A percentile compares a stretch with the other conserved stretches of the same genome.
phyloP scores from a whole-genome alignment of 2,888 invertebrate genomes.

The Napeogenes inachia region DNA sequence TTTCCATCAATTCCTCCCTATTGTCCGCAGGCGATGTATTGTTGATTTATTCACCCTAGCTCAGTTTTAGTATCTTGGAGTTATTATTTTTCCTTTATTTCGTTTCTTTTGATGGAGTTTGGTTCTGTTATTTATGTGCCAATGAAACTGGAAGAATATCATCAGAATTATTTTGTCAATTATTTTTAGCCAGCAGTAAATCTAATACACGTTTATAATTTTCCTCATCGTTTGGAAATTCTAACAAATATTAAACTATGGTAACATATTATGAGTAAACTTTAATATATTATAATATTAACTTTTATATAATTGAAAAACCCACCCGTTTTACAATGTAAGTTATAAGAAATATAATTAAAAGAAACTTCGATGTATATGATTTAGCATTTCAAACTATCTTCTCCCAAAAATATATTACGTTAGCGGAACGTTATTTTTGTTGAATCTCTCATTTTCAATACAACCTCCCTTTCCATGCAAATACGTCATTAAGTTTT shows the following conservation, averaged over 20 bases:
- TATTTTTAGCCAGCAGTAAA: too few species aligned
- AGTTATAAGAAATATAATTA: too few species aligned
- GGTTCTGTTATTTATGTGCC: constrained; percentile 4
- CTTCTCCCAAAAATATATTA: constrained; percentile 8
- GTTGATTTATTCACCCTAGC: constrained; percentile 47
- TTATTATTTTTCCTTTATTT: constrained; percentile 15
- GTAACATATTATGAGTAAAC: too few species aligned
- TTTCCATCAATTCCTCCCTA: constrained; percentile 25
- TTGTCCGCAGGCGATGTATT: constrained; percentile 34
- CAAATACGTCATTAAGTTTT: constrained; percentile 63
- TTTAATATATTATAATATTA: too few species aligned
- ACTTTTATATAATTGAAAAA: too few species aligned
- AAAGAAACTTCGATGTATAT: too few species aligned
- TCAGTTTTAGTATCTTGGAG: constrained; percentile 11
- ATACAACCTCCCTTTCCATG: constrained; percentile 58
- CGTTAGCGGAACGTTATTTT: constrained; percentile 1
- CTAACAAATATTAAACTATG: too few species aligned
- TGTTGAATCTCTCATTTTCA: constrained; percentile 21
- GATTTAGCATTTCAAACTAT: constrained; percentile 10
- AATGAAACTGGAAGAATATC: constrained; percentile 11
- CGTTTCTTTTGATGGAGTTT: constrained; percentile 3
- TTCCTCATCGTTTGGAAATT: too few species aligned
- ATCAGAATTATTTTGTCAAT: constrained; percentile 8
- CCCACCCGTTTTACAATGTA: too few species aligned
- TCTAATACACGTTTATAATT: too few species aligned